These are phyloP conservation scores for Podarcis muralis DNA, from an alignment of 2,113 vertebrate genomes.

Conservation along the genomic window DNA sequence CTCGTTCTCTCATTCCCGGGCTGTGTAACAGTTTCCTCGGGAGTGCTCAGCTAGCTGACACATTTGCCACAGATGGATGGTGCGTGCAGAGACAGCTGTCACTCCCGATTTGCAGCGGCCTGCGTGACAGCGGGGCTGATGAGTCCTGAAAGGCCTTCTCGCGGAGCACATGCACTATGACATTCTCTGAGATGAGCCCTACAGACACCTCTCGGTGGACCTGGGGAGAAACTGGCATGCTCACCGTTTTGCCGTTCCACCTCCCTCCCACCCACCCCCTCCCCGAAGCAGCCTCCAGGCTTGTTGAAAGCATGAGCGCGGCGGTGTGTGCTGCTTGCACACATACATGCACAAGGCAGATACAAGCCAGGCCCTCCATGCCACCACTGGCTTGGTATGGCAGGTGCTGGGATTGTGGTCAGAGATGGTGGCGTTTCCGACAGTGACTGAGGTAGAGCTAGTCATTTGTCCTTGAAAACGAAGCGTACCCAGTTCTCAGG, in stretches of 20 bases:
- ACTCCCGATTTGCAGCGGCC: conserved; percentile 79
- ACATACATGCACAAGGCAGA: conserved; percentile 18
- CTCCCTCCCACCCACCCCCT: conserved; percentile 44
- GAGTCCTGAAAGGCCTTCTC: conserved; percentile 83
- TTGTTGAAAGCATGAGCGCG: conserved; percentile 61
- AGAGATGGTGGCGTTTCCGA: conserved; percentile 1
- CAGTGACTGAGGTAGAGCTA: conserved; percentile 31
- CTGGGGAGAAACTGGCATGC: conserved; percentile 79
- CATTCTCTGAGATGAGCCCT: conserved; percentile 80
- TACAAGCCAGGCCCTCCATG: conserved; percentile 44
- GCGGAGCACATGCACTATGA: conserved; percentile 82
- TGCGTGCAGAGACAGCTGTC: conserved; percentile 85
- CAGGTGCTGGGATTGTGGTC: conserved; percentile 32
- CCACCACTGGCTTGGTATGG: conserved; percentile 4
- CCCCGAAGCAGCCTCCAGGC: conserved; percentile 79
- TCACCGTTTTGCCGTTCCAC: conserved; percentile 51
- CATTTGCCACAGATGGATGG: conserved; percentile 90
- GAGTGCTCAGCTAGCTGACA: conserved; percentile 84
- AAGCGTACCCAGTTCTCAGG: conserved; percentile 11
- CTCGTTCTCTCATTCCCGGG: conserved; percentile 49
- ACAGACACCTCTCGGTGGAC: conserved; percentile 77
- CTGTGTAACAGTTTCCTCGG: conserved; percentile 70
- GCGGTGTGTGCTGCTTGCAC: conserved; percentile 8
- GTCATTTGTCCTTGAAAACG: conserved; percentile 51
- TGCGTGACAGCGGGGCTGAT: conserved; percentile 85